Conservation (phyloP, 2,797 vertebrate species). For the Danio tinwini region DNA sequence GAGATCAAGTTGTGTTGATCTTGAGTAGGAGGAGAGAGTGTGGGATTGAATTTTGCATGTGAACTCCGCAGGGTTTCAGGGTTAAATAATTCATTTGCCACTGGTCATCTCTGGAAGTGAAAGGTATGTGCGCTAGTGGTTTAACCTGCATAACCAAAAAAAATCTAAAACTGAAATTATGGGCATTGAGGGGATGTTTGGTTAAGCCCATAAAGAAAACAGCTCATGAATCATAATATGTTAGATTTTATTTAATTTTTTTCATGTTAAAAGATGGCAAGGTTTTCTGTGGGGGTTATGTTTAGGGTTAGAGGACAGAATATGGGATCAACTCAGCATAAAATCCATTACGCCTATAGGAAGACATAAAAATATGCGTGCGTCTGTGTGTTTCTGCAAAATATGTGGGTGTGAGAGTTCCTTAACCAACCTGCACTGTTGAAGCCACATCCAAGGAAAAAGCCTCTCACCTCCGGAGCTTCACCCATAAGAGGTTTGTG, state of each 20-base stretch:
- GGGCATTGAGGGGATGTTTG: too few species aligned
- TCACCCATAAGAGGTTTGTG: constrained; percentile 98
- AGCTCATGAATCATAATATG: too few species aligned
- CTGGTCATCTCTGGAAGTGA: constrained; percentile 1
- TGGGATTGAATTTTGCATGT: constrained; percentile 19
- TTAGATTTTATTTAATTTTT: too few species aligned
- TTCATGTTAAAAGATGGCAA: too few species aligned
- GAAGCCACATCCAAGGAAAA: constrained; percentile 97
- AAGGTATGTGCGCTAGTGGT: background rate
- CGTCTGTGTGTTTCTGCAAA: too few species aligned
- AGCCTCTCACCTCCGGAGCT: constrained; percentile 91
- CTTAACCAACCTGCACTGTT: constrained; percentile 90
- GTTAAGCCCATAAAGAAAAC: too few species aligned
- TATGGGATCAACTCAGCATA: too few species aligned
- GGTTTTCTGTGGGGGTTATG: too few species aligned
- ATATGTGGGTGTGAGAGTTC: background rate
- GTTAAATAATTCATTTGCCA: constrained; percentile 30
- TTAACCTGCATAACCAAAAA: constrained; percentile 1
- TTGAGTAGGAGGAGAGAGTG: constrained; percentile 20
- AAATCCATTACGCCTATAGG: too few species aligned
- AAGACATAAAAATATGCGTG: too few species aligned
- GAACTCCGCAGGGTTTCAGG: background rate
- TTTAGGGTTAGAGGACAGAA: too few species aligned
- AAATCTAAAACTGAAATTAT: background rate
- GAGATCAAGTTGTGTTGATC: constrained; percentile 19